These are phyloP conservation scores for Hydropsyche tenuis DNA, from an alignment of 1,140 invertebrate species.

Conservation along the genomic window DNA sequence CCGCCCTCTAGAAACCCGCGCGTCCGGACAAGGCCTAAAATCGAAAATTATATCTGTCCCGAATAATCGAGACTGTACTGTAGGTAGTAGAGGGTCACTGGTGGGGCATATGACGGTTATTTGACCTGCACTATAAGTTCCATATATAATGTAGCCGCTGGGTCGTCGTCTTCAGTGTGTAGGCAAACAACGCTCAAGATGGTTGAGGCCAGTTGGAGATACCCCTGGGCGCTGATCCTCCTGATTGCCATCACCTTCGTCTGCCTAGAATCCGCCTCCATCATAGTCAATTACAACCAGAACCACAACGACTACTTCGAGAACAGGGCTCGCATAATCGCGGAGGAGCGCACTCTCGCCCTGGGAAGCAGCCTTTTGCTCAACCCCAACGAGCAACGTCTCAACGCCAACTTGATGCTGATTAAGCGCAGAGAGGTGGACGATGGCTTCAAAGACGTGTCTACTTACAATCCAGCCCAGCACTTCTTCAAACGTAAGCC, in stretches of 20 bases:
- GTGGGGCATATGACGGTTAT: too few relatives aligned
- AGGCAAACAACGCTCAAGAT: neutral
- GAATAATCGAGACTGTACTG: too few relatives aligned
- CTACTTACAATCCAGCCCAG: constrained; percentile 67
- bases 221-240: neutral
- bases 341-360: constrained; percentile 53
- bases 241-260: neutral
- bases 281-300: neutral
- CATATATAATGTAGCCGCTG: too few relatives aligned
- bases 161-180: neutral
- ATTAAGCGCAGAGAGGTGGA: constrained; percentile 69
- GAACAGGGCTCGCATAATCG: constrained; percentile 53
- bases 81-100: too few relatives aligned
- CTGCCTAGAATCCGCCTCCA: neutral
- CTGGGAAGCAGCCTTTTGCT: constrained; percentile 63
- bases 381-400: constrained; percentile 63
- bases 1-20: too few relatives aligned
- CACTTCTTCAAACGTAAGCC: constrained; percentile 72
- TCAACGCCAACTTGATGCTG: constrained; percentile 72
- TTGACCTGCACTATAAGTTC: too few relatives aligned
- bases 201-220: neutral
- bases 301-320: constrained; percentile 47
- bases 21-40: too few relatives aligned
- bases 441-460: constrained; percentile 65
- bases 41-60: too few relatives aligned